Evolutionary conservation across 2,797 vertebrate species (phyloP).

Genomic region (Novumbra hubbsi): DNA sequence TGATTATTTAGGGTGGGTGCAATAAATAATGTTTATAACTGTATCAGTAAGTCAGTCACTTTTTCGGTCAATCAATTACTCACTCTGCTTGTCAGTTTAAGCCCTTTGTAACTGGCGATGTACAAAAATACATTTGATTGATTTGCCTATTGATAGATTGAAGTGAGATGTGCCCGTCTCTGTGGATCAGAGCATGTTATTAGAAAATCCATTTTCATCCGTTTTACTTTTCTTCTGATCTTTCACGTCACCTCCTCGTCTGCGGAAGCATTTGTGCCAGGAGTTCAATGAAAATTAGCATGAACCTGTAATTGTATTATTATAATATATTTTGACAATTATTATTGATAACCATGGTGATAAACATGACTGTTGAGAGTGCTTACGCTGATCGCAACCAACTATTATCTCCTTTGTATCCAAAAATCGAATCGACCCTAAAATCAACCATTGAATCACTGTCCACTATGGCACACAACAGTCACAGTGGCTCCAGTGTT

Average conservation of each 20-base stretch:
- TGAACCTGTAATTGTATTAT: not conserved
- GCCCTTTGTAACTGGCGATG: no score
- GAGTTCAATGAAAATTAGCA: not conserved
- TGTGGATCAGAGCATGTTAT: conserved; percentile 26
- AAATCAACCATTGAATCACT: not conserved
- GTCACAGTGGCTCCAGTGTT: not conserved
- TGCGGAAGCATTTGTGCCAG: not conserved
- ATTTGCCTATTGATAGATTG: no score
- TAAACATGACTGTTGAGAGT: not conserved
- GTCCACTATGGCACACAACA: not conserved
- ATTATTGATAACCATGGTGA: not conserved
- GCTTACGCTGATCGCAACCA: not conserved
- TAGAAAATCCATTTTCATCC: not conserved
- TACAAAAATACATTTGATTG: no score
- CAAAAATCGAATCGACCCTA: not conserved
- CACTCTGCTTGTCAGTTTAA: no score
- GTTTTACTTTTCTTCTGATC: not conserved
- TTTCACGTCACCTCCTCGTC: not conserved
- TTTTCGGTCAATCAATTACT: no score
- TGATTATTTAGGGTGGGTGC: not conserved
- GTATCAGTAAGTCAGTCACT: not conserved
- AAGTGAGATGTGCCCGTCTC: conserved; percentile 39
- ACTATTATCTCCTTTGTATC: not conserved
- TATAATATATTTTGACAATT: not conserved
- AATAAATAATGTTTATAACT: not conserved